Base-by-base conservation (phyloP, 2,113 vertebrate species). In the Paramormyrops kingsleyae region DNA sequence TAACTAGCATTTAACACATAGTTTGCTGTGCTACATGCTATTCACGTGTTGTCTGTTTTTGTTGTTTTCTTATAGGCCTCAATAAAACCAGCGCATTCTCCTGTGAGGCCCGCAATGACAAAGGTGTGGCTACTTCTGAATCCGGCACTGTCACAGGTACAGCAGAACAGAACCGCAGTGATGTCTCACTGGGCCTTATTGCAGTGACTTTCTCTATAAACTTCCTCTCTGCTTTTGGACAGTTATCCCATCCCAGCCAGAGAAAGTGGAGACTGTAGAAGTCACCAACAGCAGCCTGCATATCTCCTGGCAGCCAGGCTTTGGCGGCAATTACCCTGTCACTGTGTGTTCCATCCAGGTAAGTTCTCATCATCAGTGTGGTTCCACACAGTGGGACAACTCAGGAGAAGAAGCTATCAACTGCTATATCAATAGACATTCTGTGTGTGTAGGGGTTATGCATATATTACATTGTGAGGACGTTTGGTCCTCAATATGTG, bases 41-140 rank as follows among this genome's bases (percentile, higher is more conserved):
- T 13, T 46, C 3, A 24, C n/a, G 0, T 7, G 39, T 27, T 52
- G 17, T 12, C 42, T 27, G 1, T 77, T 8, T 46, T 39, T 87
- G 13, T 59, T 70, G 46, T 83, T 46, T 74, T 85, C 88, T 0
- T 88, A 49, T 90, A 98, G 97, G 97, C 90, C 93, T 98, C 90
- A 97, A 97, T 93, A 94, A 94, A 90, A 97, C 96, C 4, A 96
- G 96, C 24, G 95, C 96, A 4, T 98, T 98, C 92, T 97, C 97
- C 13, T 98, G 97, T 10, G 97, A 98, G 91, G 97, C 97, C 39
- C 95, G 97, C 46, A 98, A 98, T 21, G 92, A 90, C 50, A 98
- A 98, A 89, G 97, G 97, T 0, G 96, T 97, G 88, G 96, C 97
- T 89, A 97, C 97, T 1, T 98, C 97, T 0, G 96, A 94, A 24